Percentiles rank a stretch among this genome's conserved stretches.
phyloP scores from a whole-genome alignment of 2,888 invertebrate species.

The Andrena fulva region DNA sequence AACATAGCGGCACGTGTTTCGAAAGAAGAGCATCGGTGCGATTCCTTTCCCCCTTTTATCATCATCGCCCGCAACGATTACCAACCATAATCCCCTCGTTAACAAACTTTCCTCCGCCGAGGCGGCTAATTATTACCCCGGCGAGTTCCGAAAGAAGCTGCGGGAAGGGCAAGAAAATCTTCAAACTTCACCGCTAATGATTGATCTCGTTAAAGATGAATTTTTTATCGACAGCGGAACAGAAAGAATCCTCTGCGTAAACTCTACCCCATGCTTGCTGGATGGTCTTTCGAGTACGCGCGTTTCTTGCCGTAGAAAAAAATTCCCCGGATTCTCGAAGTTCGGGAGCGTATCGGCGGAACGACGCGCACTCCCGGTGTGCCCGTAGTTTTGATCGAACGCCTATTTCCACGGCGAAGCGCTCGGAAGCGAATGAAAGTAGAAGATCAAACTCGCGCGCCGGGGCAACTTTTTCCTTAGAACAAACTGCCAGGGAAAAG shows the following conservation, averaged over 20 bases:
- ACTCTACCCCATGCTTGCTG: not conserved
- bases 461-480: slow-evolving; percentile 53
- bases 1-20: too few species aligned
- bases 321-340: slow-evolving; percentile 28
- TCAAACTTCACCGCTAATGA: slow-evolving; percentile 5
- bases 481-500: slow-evolving; percentile 46
- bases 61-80: not conserved
- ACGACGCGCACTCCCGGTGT: not conserved
- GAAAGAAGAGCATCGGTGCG: not conserved
- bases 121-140: not conserved
- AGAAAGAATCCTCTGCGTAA: not conserved
- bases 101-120: not conserved
- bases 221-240: not conserved
- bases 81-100: slow-evolving; percentile 2
- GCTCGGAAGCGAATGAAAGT: slow-evolving; percentile 32
- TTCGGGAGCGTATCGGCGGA: slow-evolving; percentile 27
- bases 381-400: slow-evolving; percentile 51
- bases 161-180: not conserved
- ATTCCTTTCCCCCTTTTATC: not conserved
- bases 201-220: slow-evolving; percentile 9
- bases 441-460: slow-evolving; percentile 61
- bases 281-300: not conserved
- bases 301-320: not conserved
- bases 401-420: slow-evolving; percentile 46
- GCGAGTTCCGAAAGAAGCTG: not conserved